Base-by-base conservation (phyloP, 2,113 vertebrate genomes). In the Acanthochromis polyacanthus region DNA sequence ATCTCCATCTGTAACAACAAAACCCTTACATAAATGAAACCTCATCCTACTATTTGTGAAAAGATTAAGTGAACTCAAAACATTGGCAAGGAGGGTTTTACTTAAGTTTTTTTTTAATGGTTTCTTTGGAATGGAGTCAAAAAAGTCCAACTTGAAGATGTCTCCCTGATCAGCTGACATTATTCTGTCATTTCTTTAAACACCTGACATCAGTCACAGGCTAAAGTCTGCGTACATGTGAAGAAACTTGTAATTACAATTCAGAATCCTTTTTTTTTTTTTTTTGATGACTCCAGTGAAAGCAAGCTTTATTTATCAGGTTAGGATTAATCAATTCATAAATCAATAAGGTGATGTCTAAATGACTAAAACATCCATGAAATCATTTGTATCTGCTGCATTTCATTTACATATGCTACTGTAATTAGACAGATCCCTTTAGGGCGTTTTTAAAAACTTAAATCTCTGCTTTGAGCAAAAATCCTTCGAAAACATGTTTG, bases 21-120 rank as follows among this genome's bases (percentile, higher is more conserved):
- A 62, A 71, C 51, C 32, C 16, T 72, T 9, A 2, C 19, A 48
- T 15, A 25, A 57, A 69, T 78, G 56, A 81, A 74, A 85, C 45
- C 53, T 73, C 14, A 59, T 1, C 8, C 25, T 15, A 50, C 30
- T 30, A 30, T 5, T 5, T 61, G 40, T 25, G 25, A 25, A 61
- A 36, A 55, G 48, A 19, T 56, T n/a, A 40, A 36, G 38, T 51
- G 12, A 63, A 17, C 36, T 25, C 19, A 30, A 57, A 62, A 25
- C 15, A 7, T 30, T 22, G 38, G n/a, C 11, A 16, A 71, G 16
- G n/a, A 57, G 64, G 1, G 4, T 63, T 38, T 65, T 60, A 17
- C 40, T 8, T 43, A 8, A 3, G 0, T 15, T 12, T 12, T 8
- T 43, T 25, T 43, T 43, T 43, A 9, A 43, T 43, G 40, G 12